Base-by-base conservation (phyloP, 2,888 invertebrate genomes). In the Sinopyrophorus schimmeli region DNA sequence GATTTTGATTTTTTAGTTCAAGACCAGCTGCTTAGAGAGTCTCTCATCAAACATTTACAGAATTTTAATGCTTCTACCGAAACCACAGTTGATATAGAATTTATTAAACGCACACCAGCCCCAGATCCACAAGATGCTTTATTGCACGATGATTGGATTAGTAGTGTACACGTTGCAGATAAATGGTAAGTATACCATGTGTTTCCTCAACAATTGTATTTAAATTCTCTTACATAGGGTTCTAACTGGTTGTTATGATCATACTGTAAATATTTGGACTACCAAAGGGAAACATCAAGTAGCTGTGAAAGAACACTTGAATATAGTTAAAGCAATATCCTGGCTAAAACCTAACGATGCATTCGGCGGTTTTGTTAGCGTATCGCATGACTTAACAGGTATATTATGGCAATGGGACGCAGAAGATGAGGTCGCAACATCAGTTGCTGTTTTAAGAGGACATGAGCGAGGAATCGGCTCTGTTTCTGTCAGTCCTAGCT, bases 81-180 rank as follows among this genome's bases (percentile, higher is more conserved):
- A 77, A 82, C 83, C 40, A 87, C 91, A 5, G 76, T 97, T 57
- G 87, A 91, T 57, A 80, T 98, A 37, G 97, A 98, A 73, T 98
- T 97, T 74, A 77, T 97, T 12, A 89, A 92, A 69, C 83, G 89
- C 60, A 86, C 88, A 60, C 92, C 95, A 6, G 87, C 96, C 0
- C 98, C 98, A 0, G 83, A 90, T 64, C 96, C 97, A 0, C 85
- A 92, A 68, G 90, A 95, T 70, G 92, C 92, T 68, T 77, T 98
- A 56, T 80, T 92, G 70, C 96, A 97, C 65, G 94, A 97, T 74
- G 98, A 99, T 70, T 99, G 98, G 98, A 93, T 98, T n/a, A 88
- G 93, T 11, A 83, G 91, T 27, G 85, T 95, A 0, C 84, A 87
- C 60, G 79, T 83, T 24, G 75, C 78, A 52, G 80, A 79, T 24